phyloP scores from a whole-genome alignment of 1,140 invertebrate species.

The Lineus longissimus region DNA sequence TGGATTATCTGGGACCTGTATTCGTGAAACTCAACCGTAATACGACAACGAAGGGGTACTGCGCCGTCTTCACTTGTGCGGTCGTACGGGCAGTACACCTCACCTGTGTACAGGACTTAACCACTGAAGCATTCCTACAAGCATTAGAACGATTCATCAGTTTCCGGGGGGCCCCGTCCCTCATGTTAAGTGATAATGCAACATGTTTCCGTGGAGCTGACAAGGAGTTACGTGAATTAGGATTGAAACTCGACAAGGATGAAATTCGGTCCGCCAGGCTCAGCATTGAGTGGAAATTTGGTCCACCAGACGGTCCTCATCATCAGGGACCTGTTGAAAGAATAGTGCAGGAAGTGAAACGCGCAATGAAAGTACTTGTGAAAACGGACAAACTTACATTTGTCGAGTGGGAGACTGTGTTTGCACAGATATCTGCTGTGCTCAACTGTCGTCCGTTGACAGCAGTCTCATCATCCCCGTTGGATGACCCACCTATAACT shows the following conservation, averaged over 20 bases:
- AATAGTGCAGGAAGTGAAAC: neutral
- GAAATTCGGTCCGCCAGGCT: neutral
- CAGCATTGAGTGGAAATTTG: neutral
- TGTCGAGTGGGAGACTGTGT: neutral
- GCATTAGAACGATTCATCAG: neutral
- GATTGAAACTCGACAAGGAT: neutral
- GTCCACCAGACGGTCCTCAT: neutral
- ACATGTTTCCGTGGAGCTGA: neutral
- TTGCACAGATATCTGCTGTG: neutral
- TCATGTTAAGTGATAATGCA: neutral
- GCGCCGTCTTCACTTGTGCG: neutral
- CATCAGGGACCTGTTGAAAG: neutral
- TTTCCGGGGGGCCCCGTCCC: neutral
- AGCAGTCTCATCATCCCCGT: neutral
- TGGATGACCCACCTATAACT: neutral
- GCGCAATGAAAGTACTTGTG: neutral
- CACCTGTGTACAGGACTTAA: neutral
- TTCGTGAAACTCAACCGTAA: neutral
- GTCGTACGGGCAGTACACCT: neutral
- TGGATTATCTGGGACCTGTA: neutral
- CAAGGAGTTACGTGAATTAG: neutral
- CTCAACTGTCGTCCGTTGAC: neutral
- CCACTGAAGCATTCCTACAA: neutral
- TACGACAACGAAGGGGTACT: neutral
- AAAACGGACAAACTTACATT: neutral